Conservation (phyloP, 2,797 vertebrate genomes). For the Euthynnus affinis region DNA sequence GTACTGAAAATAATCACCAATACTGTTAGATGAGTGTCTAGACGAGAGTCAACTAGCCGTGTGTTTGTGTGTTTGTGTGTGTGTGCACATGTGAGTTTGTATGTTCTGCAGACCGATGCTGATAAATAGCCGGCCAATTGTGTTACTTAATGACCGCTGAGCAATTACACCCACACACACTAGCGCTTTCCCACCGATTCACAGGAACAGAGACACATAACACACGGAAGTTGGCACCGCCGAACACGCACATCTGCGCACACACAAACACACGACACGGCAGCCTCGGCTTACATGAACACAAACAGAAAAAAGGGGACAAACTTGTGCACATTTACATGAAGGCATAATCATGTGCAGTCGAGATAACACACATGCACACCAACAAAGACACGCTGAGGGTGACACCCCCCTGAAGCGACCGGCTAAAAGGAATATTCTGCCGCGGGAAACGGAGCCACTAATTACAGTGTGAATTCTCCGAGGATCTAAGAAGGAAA, state of each 20-base stretch:
- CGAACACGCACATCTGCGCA: too few relatives aligned
- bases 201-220: background rate
- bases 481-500: constrained; percentile 75
- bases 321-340: background rate
- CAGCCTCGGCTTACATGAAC: background rate
- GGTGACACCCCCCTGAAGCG: constrained; percentile 62
- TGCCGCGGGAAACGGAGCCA: constrained; percentile 65
- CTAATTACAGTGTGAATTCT: constrained; percentile 79
- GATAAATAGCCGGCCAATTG: constrained; percentile 56
- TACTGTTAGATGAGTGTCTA: constrained; percentile 30
- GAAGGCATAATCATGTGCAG: background rate
- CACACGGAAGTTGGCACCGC: too few relatives aligned
- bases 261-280: too few relatives aligned
- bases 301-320: constrained; percentile 4
- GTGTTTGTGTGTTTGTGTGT: constrained; percentile 12
- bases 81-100: constrained; percentile 27
- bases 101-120: constrained; percentile 25
- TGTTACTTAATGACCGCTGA: constrained; percentile 56
- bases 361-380: constrained; percentile 11
- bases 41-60: constrained; percentile 10
- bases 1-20: constrained; percentile 20
- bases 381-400: constrained; percentile 43
- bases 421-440: constrained; percentile 67
- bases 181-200: constrained; percentile 44
- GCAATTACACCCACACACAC: constrained; percentile 60